A percentile compares a stretch with the other conserved stretches of the same genome.
Conservation (phyloP, 2,888 invertebrate species). For the Ophion slaviceki region DNA sequence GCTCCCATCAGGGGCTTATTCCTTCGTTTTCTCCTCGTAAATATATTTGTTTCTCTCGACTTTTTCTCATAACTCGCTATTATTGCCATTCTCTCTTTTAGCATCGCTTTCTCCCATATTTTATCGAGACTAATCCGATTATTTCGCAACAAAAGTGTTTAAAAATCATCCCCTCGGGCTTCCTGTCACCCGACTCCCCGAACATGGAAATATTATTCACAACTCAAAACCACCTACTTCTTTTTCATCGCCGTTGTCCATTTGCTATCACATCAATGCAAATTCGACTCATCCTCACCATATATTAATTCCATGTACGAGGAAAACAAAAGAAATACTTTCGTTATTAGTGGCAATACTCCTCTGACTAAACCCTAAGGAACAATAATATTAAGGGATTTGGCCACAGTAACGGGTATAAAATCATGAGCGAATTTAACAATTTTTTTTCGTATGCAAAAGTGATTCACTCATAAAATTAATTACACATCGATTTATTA, state of each 20-base stretch:
- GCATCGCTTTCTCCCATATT: neutral
- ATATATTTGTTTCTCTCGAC: conserved; percentile 31
- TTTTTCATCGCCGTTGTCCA: neutral
- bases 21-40: conserved; percentile 11
- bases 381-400: too few species aligned
- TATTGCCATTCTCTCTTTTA: conserved; percentile 6
- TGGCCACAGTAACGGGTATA: too few species aligned
- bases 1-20: conserved; percentile 24
- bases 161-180: neutral
- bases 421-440: too few species aligned
- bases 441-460: too few species aligned
- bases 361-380: neutral
- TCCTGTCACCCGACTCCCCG: neutral
- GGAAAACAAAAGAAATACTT: neutral
- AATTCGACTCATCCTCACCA: neutral
- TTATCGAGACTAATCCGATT: conserved; percentile 20
- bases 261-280: neutral
- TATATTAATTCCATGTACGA: neutral
- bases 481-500: too few species aligned
- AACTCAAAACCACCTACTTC: too few species aligned
- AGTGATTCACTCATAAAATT: too few species aligned
- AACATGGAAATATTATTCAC: neutral
- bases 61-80: conserved; percentile 13
- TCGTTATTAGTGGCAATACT: neutral
- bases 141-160: neutral